Conservation (phyloP, 2,888 invertebrate species). For the Calameuta pallipes region DNA sequence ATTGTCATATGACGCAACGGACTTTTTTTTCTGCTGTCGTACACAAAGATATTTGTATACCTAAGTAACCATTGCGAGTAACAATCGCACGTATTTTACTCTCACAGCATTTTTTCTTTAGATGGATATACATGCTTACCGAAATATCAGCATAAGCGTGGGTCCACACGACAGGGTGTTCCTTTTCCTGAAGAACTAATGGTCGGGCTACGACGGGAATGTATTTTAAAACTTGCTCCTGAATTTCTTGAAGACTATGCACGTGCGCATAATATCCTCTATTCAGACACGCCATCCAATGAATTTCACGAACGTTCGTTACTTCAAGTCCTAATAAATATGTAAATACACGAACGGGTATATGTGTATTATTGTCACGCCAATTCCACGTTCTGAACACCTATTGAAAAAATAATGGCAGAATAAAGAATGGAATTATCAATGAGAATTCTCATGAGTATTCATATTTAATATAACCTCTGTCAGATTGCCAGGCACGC, state of each 20-base stretch:
- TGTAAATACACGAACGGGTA: constrained; percentile 93
- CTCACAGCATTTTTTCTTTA: neutral
- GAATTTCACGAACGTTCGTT: constrained; percentile 87
- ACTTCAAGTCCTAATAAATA: constrained; percentile 96
- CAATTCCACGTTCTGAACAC: constrained; percentile 86
- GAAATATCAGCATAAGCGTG: constrained; percentile 91
- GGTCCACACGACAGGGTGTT: constrained; percentile 93
- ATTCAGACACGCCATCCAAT: constrained; percentile 95
- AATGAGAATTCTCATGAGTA: neutral
- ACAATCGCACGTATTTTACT: neutral
- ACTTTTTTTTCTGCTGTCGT: neutral
- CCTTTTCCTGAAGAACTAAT: constrained; percentile 77
- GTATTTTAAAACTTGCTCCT: constrained; percentile 95
- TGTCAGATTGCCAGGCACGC: constrained; percentile 88
- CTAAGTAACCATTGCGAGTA: neutral
- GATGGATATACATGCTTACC: constrained; percentile 67
- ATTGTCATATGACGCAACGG: neutral
- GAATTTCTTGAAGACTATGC: constrained; percentile 93
- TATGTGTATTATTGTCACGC: constrained; percentile 75
- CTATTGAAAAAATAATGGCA: constrained; percentile 29
- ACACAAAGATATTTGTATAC: neutral
- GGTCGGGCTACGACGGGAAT: constrained; percentile 93
- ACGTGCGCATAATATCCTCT: constrained; percentile 96
- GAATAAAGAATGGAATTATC: neutral
- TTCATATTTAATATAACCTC: constrained; percentile 63